phyloP scores from a whole-genome alignment of 2,888 invertebrate species.

The Lissocephala sabroskyi region DNA sequence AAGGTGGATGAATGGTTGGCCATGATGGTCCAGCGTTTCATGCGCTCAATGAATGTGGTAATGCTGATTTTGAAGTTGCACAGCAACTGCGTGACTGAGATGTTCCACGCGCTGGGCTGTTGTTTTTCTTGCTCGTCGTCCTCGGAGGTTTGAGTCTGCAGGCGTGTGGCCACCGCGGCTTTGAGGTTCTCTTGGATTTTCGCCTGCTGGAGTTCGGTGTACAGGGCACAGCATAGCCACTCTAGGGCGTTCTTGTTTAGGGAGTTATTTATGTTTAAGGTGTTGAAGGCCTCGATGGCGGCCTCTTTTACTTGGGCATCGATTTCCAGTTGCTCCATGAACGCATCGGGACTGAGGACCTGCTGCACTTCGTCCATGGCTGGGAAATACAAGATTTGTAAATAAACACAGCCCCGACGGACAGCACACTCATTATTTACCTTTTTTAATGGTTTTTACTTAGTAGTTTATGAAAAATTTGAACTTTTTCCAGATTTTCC shows the following conservation, averaged over 20 bases:
- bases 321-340: constrained; percentile 21
- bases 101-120: constrained; percentile 36
- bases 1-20: constrained; percentile 18
- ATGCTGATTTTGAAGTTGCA: constrained; percentile 32
- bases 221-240: constrained; percentile 46
- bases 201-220: constrained; percentile 34
- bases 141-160: background rate
- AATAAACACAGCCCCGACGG: no score
- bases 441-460: no score
- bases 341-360: no score
- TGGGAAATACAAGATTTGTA: no score
- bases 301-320: constrained; percentile 9
- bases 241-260: constrained; percentile 21
- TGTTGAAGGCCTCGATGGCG: no score
- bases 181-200: constrained; percentile 28
- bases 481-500: no score
- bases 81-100: constrained; percentile 37
- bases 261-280: constrained; percentile 27
- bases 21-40: constrained; percentile 43
- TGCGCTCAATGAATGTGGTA: constrained; percentile 25
- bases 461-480: no score
- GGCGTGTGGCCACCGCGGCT: background rate
- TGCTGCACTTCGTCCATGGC: no score
- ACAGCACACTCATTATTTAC: no score
- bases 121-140: background rate